Evolutionary conservation across 2,113 vertebrate genomes (phyloP).

Genomic region (Chamaetylas fuelleborni): DNA sequence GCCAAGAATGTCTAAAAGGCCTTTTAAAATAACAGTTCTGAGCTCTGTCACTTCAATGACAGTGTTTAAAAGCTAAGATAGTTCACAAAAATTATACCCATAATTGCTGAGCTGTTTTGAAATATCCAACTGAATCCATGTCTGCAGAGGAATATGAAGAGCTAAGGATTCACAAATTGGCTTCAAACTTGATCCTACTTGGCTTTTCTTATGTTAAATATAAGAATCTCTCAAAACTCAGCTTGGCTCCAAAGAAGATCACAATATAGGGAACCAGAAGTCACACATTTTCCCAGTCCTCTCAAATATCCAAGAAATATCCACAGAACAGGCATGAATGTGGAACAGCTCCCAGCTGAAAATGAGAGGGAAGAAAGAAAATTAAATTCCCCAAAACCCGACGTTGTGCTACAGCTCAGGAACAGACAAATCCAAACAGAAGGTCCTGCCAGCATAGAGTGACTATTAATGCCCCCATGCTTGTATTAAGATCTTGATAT

Average conservation of each 20-base stretch:
- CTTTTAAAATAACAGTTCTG: neutral
- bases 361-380: neutral
- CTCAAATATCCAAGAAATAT: neutral
- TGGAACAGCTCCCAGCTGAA: neutral
- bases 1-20: neutral
- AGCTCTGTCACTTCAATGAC: neutral
- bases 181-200: neutral
- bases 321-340: neutral
- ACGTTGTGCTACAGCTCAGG: neutral
- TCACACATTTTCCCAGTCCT: neutral
- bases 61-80: neutral
- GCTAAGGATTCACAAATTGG: neutral
- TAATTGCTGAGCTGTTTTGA: neutral
- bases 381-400: neutral
- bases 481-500: neutral
- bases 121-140: neutral
- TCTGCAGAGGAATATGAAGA: neutral
- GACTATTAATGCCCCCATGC: neutral
- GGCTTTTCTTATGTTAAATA: neutral
- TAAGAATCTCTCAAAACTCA: neutral
- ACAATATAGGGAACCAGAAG: neutral
- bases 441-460: neutral
- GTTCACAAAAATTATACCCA: neutral
- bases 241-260: neutral
- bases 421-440: neutral